These are phyloP conservation scores for Branchipolynoe longqiensis DNA, from an alignment of 2,888 invertebrate genomes.

Conservation along the genomic window DNA sequence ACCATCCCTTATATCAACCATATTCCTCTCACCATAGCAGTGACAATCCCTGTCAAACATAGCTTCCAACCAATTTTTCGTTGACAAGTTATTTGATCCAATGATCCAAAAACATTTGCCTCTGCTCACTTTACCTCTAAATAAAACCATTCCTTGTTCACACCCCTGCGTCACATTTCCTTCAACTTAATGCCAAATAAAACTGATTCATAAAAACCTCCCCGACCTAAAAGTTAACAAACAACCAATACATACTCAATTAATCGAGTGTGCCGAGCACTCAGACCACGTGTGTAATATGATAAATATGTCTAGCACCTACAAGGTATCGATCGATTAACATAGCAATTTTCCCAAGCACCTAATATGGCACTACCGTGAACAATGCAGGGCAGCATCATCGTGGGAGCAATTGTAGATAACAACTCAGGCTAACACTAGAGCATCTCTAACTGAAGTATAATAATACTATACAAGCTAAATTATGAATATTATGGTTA, in stretches of 20 bases:
- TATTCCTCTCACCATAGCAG: no score
- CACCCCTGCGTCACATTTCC: not conserved
- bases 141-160: no score
- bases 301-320: slow-evolving; percentile 29
- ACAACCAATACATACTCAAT: no score
- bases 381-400: not conserved
- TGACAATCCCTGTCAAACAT: no score
- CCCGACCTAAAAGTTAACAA: no score
- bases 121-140: no score
- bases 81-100: no score
- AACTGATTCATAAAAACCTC: not conserved
- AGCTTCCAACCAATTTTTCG: no score
- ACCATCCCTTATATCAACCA: no score
- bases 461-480: not conserved
- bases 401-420: not conserved
- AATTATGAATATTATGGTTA: not conserved
- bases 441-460: not conserved
- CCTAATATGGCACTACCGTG: not conserved
- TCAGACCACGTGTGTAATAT: slow-evolving; percentile 9
- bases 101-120: no score
- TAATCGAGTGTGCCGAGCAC: no score
- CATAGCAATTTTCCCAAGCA: slow-evolving; percentile 29
- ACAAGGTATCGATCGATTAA: slow-evolving; percentile 26
- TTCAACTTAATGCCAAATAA: not conserved
- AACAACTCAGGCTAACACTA: slow-evolving; percentile 4